phyloP scores from a whole-genome alignment of 2,888 invertebrate genomes.

The Nowickia ferox region DNA sequence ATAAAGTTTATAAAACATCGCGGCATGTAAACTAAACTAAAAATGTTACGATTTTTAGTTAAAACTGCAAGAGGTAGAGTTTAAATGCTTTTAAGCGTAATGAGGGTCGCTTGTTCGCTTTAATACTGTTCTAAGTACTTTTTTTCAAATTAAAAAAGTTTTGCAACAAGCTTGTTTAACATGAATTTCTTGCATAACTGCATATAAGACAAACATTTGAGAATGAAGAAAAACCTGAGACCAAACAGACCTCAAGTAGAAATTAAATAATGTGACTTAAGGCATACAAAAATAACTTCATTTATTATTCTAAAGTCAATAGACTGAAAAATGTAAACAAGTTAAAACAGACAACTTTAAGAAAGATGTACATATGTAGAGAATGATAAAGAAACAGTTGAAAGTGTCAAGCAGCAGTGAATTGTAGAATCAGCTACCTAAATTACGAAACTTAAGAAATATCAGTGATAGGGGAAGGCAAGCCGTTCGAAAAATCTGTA shows the following conservation, averaged over 20 bases:
- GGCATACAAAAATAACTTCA: constrained; percentile 66
- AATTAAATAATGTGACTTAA: constrained; percentile 71
- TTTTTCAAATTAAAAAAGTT: constrained; percentile 33
- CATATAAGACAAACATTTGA: constrained; percentile 6
- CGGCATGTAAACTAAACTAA: not conserved
- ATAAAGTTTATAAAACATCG: not conserved
- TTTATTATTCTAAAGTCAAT: constrained; percentile 68
- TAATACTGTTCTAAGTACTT: constrained; percentile 18
- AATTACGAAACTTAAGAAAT: not conserved
- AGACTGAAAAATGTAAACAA: constrained; percentile 29
- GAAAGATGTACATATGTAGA: not conserved
- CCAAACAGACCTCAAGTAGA: constrained; percentile 59
- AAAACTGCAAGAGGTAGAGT: not conserved
- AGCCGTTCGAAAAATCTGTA: not conserved
- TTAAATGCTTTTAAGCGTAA: not conserved
- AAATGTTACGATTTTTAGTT: constrained; percentile 23
- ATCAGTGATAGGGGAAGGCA: no score
- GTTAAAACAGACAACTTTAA: not conserved
- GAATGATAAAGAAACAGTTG: not conserved
- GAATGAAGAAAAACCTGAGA: constrained; percentile 13
- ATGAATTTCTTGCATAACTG: constrained; percentile 31
- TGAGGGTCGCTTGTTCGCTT: not conserved
- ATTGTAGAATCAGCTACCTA: constrained; percentile 1
- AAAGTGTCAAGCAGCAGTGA: not conserved
- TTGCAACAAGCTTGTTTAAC: constrained; percentile 15